A percentile compares a stretch with the other conserved stretches of the same genome.
phyloP scores from a whole-genome alignment of 2,797 vertebrate genomes.

The Balearica regulorum region DNA sequence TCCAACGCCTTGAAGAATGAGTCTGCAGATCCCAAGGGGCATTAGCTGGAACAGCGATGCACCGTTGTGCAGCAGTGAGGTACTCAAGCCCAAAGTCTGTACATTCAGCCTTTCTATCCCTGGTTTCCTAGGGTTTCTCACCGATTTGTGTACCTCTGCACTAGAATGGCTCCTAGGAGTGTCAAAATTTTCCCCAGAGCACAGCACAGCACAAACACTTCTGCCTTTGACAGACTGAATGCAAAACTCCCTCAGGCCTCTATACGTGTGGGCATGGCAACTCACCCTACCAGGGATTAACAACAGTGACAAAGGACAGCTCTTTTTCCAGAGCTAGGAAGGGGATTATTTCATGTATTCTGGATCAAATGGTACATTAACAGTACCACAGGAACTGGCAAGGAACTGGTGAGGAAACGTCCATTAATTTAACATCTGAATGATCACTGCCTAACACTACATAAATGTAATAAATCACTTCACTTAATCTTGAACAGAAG shows the following conservation, averaged over 20 bases:
- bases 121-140: background rate
- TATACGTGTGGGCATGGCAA: background rate
- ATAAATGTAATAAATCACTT: constrained; percentile 33
- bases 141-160: background rate
- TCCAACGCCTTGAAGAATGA: background rate
- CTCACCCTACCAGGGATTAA: background rate
- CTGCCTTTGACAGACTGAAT: background rate
- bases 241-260: background rate
- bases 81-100: background rate
- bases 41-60: background rate
- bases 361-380: constrained; percentile 7
- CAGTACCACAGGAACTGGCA: background rate
- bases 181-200: background rate
- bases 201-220: background rate
- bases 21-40: background rate
- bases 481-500: constrained; percentile 3
- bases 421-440: constrained; percentile 43
- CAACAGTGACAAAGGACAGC: background rate
- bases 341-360: background rate
- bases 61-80: background rate
- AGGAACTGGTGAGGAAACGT: constrained; percentile 16
- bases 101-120: background rate
- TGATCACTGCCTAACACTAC: constrained; percentile 29
- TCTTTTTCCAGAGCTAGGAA: background rate
- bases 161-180: background rate